Evolutionary conservation across 2,113 vertebrate genomes (phyloP).

Genomic region (Corythoichthys haematopterus): DNA sequence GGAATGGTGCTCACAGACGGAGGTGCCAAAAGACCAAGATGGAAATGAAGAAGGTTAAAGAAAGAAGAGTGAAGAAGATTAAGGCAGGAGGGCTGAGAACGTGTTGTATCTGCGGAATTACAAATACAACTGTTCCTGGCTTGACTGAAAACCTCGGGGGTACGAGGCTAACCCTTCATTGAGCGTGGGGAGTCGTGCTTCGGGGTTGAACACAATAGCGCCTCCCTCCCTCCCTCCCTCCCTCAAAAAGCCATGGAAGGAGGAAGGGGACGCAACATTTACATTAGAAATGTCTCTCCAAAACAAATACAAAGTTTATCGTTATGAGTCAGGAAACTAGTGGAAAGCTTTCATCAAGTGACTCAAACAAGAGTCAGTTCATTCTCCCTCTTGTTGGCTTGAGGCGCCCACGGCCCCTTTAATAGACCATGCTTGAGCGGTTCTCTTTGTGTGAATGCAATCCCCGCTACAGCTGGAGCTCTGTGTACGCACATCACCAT

Average conservation of each 20-base stretch:
- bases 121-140: slow-evolving; percentile 51
- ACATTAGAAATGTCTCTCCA: slow-evolving; percentile 2
- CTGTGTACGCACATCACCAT: slow-evolving; percentile 45
- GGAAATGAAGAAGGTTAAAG: slow-evolving; percentile 33
- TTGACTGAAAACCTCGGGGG: slow-evolving; percentile 48
- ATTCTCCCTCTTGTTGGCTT: slow-evolving; percentile 42
- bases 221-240: slow-evolving; percentile 26
- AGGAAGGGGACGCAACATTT: background rate
- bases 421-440: slow-evolving; percentile 50
- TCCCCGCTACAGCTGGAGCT: slow-evolving; percentile 52
- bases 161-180: slow-evolving; percentile 56
- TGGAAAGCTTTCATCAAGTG: slow-evolving; percentile 18
- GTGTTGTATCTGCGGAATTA: slow-evolving; percentile 56
- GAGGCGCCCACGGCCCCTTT: slow-evolving; percentile 53
- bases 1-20: slow-evolving; percentile 43
- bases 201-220: slow-evolving; percentile 53
- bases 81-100: slow-evolving; percentile 31
- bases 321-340: slow-evolving; percentile 3
- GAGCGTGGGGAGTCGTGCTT: slow-evolving; percentile 60
- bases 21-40: slow-evolving; percentile 49
- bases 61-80: slow-evolving; percentile 37
- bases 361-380: slow-evolving; percentile 33
- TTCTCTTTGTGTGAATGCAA: slow-evolving; percentile 53
- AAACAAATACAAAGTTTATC: slow-evolving; percentile 3
- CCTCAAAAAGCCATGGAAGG: slow-evolving; percentile 29